phyloP scores from a whole-genome alignment of 2,113 vertebrate genomes.

The Oncorhynchus mykiss region DNA sequence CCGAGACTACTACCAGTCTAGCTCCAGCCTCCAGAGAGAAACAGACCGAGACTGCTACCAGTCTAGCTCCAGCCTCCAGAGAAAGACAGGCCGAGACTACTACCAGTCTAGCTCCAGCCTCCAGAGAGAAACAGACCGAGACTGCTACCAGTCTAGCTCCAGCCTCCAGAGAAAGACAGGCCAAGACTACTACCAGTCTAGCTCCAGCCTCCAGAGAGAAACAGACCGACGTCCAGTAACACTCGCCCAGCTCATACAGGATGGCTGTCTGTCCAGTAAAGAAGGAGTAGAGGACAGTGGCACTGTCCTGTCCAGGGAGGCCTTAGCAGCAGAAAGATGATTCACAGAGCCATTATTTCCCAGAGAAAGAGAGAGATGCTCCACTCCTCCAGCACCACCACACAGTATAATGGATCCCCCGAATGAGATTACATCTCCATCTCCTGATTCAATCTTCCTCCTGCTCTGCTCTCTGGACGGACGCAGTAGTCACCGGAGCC shows the following conservation, averaged over 20 bases:
- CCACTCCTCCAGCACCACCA: constrained; percentile 6
- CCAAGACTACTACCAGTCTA: too few species aligned
- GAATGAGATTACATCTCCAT: constrained; percentile 59
- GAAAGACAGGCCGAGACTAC: background rate
- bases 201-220: too few species aligned
- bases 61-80: too few species aligned
- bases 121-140: too few species aligned
- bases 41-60: too few species aligned
- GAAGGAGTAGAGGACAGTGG: background rate
- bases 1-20: too few species aligned
- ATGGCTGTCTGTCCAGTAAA: constrained; percentile 14
- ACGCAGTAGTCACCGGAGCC: constrained; percentile 34
- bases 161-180: too few species aligned
- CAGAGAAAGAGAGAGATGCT: background rate
- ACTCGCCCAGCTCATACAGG: background rate
- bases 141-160: too few species aligned
- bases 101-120: too few species aligned
- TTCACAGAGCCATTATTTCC: constrained; percentile 30
- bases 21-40: too few species aligned
- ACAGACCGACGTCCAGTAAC: background rate
- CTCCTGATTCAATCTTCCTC: constrained; percentile 43
- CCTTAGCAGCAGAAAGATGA: constrained; percentile 21
- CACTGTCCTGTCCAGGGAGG: constrained; percentile 18
- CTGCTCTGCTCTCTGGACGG: constrained; percentile 28
- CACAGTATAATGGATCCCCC: constrained; percentile 36